Percentiles rank a stretch among this genome's conserved stretches.
phyloP scores from a whole-genome alignment of 1,140 invertebrate genomes.

The Penaeus vannamei region DNA sequence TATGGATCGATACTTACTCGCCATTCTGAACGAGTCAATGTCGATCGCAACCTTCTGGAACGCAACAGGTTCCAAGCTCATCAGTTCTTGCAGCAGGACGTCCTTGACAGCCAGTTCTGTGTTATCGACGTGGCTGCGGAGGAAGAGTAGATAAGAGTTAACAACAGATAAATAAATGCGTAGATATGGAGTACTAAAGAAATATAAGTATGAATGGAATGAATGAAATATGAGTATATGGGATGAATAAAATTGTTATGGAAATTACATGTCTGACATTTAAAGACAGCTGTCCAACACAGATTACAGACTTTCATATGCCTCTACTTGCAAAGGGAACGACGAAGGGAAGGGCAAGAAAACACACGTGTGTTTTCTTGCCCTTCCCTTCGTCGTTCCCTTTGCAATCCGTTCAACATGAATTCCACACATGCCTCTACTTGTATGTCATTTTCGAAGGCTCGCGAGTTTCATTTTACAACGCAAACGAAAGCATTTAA shows the following conservation, averaged over 20 bases:
- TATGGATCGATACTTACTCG: conserved; percentile 48
- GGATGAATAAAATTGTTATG: background rate
- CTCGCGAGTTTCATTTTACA: too few relatives aligned
- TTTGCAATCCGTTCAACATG: too few relatives aligned
- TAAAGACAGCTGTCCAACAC: background rate
- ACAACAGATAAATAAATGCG: background rate
- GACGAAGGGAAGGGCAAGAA: too few relatives aligned
- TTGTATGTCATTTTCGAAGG: too few relatives aligned
- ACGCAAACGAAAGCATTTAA: too few relatives aligned
- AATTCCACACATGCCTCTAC: too few relatives aligned
- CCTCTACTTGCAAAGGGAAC: too few relatives aligned
- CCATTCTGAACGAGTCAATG: conserved; percentile 66
- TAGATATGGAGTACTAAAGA: background rate
- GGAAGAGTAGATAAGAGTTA: background rate
- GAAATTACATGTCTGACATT: background rate
- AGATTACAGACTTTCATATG: too few relatives aligned
- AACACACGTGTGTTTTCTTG: too few relatives aligned
- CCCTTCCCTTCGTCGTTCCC: too few relatives aligned
- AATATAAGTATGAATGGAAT: background rate
- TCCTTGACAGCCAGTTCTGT: conserved; percentile 68
- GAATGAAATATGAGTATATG: background rate
- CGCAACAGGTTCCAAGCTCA: conserved; percentile 68
- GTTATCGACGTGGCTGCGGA: conserved; percentile 67
- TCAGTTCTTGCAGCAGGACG: conserved; percentile 69
- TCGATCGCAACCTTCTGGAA: conserved; percentile 67